Base-by-base conservation (phyloP, 2,888 invertebrate species). In the Microctonus brassicae region DNA sequence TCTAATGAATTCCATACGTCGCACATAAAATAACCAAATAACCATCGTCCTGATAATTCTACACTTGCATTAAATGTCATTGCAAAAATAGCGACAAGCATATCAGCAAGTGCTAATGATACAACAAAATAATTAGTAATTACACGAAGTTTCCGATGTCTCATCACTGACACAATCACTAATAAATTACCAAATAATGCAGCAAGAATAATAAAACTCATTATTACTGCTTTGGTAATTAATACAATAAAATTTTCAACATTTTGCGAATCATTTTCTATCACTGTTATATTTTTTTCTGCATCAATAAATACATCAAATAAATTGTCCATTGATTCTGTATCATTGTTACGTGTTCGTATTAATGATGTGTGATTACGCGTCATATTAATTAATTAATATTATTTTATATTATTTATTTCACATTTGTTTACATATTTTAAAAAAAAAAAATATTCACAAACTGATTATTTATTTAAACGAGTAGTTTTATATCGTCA, bases 71-170 rank as follows among this genome's bases (percentile, higher is more conserved):
- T 97, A 87, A 97, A 97, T 78, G 95, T 95, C 97, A 97, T 97
- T 0, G 96, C 97, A 90, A 95, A 94, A 36, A 96, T 93, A 0
- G 98, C 97, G 0, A 98, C 98, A 26, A 98, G 89, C 92, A 98
- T 95, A 84, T 98, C 98, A 9, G 98, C 97, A 80, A 97, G 90
- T 0, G 98, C 98, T 75, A 98, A 88, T 0, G 97, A 97, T 10
- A 98, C 97, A 20, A 98, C 97, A 88, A 98, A 98, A 87, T 96
- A 97, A 89, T 98, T 98, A 74, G 97, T 97, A 77, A 97, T 96
- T 26, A 96, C 95, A 58, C 94, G 89, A 3, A 94, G 88, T 79
- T 92, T 91, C 61, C 92, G 89, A 89, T 95, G 90, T 86, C 96
- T 88, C 93, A 96, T 93, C 82, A 95, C 95, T 81, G 93, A 93